phyloP scores from a whole-genome alignment of 2,113 vertebrate genomes.

The Vireo altiloquus region DNA sequence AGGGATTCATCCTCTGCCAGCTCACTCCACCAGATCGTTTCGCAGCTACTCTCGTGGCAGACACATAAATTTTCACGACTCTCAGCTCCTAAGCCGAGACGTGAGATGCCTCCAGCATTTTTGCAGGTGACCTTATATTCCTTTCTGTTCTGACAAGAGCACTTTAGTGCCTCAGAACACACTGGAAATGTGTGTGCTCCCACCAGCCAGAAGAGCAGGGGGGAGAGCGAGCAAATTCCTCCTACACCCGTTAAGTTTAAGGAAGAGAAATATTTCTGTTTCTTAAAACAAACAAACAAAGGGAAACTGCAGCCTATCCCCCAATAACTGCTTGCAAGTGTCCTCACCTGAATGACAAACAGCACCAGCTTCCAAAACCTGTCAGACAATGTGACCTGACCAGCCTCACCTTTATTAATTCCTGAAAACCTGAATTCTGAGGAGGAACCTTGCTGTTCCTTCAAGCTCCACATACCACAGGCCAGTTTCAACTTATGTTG shows the following conservation, averaged over 20 bases:
- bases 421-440: not conserved
- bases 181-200: no score
- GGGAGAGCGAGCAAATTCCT: no score
- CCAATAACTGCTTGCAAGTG: not conserved
- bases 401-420: not conserved
- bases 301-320: not conserved
- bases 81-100: not conserved
- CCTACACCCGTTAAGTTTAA: not conserved
- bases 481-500: not conserved
- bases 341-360: not conserved
- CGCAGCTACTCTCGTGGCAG: not conserved
- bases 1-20: not conserved
- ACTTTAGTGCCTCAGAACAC: no score
- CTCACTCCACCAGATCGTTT: not conserved
- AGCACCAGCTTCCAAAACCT: not conserved
- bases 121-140: not conserved
- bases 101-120: not conserved
- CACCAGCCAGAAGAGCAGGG: no score
- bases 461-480: not conserved
- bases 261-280: not conserved
- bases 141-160: not conserved
- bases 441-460: not conserved
- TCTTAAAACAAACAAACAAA: not conserved
- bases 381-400: not conserved
- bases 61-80: not conserved